Evolutionary conservation across 2,797 vertebrate species (phyloP).

Genomic region (Neopelma chrysocephalum): DNA sequence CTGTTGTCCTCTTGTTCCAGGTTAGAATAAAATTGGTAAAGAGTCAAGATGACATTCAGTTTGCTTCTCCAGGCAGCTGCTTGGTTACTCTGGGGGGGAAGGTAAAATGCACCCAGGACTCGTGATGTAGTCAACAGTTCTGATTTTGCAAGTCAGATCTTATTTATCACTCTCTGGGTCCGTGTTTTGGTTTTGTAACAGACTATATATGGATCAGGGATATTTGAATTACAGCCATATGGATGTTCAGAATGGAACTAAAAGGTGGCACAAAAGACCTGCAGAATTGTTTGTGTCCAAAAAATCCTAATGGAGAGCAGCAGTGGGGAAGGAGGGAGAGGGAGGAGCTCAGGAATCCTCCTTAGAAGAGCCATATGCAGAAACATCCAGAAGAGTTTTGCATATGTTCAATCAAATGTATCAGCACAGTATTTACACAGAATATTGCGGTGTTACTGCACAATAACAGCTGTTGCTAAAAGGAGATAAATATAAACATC

Average conservation of each 20-base stretch:
- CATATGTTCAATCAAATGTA: neutral
- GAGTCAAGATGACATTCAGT: neutral
- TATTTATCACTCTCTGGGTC: neutral
- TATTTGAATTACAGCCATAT: neutral
- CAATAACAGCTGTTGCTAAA: neutral
- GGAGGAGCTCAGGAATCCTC: neutral
- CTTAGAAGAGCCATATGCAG: neutral
- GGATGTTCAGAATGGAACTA: neutral
- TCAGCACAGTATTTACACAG: neutral
- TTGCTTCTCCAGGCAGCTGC: neutral
- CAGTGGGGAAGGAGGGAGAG: neutral
- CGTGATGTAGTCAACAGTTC: neutral
- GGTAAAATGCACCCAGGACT: neutral
- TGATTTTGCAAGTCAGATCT: neutral
- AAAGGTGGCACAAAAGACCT: neutral
- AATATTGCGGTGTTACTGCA: rapidly evolving
- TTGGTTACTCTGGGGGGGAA: neutral
- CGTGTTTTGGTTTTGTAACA: neutral
- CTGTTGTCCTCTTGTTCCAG: neutral
- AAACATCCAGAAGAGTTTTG: neutral
- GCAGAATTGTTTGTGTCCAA: neutral
- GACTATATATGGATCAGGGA: rapidly evolving
- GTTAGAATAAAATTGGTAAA: neutral
- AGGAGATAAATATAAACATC: neutral
- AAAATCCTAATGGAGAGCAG: neutral